A percentile compares a stretch with the other conserved stretches of the same genome.
These are phyloP conservation scores for Drosophila burlai DNA, from an alignment of 1,140 invertebrate species.

Conservation along the genomic window DNA sequence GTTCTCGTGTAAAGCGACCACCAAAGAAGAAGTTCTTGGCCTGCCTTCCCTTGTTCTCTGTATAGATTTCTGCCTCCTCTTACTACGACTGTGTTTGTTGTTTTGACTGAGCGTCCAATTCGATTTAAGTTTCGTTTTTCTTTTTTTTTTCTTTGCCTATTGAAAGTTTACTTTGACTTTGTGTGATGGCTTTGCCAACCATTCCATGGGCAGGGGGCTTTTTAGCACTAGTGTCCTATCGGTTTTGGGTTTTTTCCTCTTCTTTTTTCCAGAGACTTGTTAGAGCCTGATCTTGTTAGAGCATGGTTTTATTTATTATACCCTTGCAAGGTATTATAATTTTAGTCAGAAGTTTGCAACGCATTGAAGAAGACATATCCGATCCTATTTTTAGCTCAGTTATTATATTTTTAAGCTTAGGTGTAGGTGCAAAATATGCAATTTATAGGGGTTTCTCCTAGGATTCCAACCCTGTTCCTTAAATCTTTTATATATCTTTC, in stretches of 20 bases:
- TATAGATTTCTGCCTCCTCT: background rate
- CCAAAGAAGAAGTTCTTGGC: slow-evolving; percentile 22
- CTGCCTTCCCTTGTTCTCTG: background rate
- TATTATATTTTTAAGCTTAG: no score
- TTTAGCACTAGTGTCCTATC: slow-evolving; percentile 8
- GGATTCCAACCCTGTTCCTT: background rate
- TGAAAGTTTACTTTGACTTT: slow-evolving; percentile 38
- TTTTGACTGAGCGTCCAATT: slow-evolving; percentile 37
- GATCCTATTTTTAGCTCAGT: no score
- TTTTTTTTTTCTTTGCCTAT: slow-evolving; percentile 13
- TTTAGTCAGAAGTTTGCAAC: no score
- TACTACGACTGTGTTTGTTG: slow-evolving; percentile 2
- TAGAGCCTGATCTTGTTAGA: background rate
- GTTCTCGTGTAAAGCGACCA: slow-evolving; percentile 20
- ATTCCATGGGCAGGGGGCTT: slow-evolving; percentile 9
- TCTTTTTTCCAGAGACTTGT: background rate
- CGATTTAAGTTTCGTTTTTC: slow-evolving; percentile 60
- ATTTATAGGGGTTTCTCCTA: background rate
- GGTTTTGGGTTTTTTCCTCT: background rate
- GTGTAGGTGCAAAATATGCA: no score
- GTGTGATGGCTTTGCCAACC: slow-evolving; percentile 13
- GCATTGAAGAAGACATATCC: no score
- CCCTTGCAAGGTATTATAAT: no score
- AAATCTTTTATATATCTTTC: background rate
- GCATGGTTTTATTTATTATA: slow-evolving; percentile 1